Evolutionary conservation across 2,888 invertebrate genomes (phyloP).

Genomic region (Drosophila maculinotata): DNA sequence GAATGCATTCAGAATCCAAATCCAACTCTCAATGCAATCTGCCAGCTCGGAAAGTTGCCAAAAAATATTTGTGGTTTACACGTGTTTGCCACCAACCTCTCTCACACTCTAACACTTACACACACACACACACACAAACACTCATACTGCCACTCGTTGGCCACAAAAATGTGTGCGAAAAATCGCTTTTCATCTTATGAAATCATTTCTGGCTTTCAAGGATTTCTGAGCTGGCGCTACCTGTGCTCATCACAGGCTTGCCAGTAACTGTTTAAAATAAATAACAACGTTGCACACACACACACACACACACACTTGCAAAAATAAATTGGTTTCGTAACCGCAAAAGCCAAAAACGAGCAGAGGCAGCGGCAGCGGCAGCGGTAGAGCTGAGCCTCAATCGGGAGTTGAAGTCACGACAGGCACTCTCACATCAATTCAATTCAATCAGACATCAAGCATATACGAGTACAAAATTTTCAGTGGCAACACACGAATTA

Average conservation of each 20-base stretch:
- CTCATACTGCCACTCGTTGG: conserved; percentile 3
- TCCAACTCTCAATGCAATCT: conserved; percentile 40
- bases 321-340: conserved; percentile 84
- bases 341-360: conserved; percentile 79
- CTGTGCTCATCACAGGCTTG: conserved; percentile 47
- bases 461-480: conserved; percentile 71
- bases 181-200: conserved; percentile 73
- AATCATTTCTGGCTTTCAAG: conserved; percentile 71
- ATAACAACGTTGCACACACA: conserved; percentile 62
- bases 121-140: background rate
- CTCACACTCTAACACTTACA: background rate
- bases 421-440: conserved; percentile 73
- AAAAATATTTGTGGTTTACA: conserved; percentile 46
- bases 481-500: conserved; percentile 74
- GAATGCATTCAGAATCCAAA: conserved; percentile 35
- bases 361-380: conserved; percentile 34
- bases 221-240: conserved; percentile 61
- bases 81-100: background rate
- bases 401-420: conserved; percentile 42
- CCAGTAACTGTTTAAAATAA: conserved; percentile 75
- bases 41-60: conserved; percentile 42
- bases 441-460: conserved; percentile 83
- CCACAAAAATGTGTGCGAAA: conserved; percentile 57
- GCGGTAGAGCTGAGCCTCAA: conserved; percentile 20
- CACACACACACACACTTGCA: conserved; percentile 44